phyloP scores from a whole-genome alignment of 2,113 vertebrate genomes.

The Nanorana parkeri region DNA sequence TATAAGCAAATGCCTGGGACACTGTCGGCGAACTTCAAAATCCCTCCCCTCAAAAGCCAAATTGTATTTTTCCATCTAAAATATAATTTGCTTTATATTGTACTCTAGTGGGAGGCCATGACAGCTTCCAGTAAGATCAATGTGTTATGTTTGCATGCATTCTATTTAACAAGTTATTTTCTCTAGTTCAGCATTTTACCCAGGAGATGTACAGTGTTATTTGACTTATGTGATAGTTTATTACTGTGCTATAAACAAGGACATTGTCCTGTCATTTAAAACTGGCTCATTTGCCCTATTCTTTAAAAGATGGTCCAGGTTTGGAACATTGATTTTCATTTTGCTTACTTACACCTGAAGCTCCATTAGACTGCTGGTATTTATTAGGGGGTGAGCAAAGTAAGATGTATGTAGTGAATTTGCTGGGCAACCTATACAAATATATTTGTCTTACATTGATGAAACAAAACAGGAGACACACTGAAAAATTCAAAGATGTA shows the following conservation, averaged over 20 bases:
- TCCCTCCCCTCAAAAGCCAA: not conserved
- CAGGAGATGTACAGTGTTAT: slow-evolving; percentile 24
- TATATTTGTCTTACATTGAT: slow-evolving; percentile 16
- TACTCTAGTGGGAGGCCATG: slow-evolving; percentile 3
- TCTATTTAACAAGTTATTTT: slow-evolving; percentile 32
- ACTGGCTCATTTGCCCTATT: slow-evolving; percentile 3
- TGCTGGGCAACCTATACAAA: slow-evolving; percentile 6
- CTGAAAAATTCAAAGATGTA: slow-evolving; percentile 1
- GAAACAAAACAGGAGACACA: slow-evolving; percentile 7
- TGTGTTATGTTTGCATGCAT: slow-evolving; percentile 16
- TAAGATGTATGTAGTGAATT: slow-evolving; percentile 17
- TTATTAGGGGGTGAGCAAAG: slow-evolving; percentile 32
- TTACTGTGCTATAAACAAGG: slow-evolving; percentile 43
- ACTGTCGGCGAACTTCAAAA: not conserved
- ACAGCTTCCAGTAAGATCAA: slow-evolving; percentile 33
- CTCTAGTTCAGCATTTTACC: slow-evolving; percentile 36
- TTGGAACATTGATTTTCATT: slow-evolving; percentile 31
- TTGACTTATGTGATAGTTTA: slow-evolving; percentile 41
- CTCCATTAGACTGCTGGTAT: slow-evolving; percentile 32
- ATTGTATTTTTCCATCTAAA: slow-evolving; percentile 37
- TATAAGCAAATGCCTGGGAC: slow-evolving; percentile 11
- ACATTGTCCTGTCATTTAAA: slow-evolving; percentile 31
- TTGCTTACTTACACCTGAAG: slow-evolving; percentile 6
- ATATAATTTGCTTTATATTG: slow-evolving; percentile 28
- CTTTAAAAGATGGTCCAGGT: slow-evolving; percentile 3